Evolutionary conservation across 2,797 vertebrate species (phyloP).

Genomic region (Acestrorhynchus altus): DNA sequence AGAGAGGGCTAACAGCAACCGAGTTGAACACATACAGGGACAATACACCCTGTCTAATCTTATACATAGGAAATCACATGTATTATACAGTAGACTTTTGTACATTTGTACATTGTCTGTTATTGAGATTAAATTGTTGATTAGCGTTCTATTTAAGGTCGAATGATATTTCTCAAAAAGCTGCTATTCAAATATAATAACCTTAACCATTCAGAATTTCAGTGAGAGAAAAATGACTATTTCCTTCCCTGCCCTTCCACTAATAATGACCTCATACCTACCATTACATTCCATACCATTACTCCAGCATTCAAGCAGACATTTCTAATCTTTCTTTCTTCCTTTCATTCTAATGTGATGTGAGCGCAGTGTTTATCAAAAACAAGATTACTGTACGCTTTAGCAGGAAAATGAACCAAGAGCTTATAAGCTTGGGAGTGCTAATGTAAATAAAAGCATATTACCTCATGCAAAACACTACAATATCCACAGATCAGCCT

Average conservation of each 20-base stretch:
- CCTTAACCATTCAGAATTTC: neutral
- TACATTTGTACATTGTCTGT: too few relatives aligned
- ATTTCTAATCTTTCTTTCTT: constrained; percentile 3
- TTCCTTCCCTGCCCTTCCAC: neutral
- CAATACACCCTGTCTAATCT: too few relatives aligned
- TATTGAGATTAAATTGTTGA: too few relatives aligned
- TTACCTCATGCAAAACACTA: constrained; percentile 22
- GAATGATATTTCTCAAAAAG: neutral
- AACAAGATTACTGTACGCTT: constrained; percentile 7
- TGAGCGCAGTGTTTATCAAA: constrained; percentile 16
- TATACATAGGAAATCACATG: too few relatives aligned
- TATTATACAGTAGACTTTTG: too few relatives aligned
- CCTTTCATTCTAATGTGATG: constrained; percentile 3
- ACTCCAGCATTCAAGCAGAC: neutral
- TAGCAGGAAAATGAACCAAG: constrained; percentile 5
- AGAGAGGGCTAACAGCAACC: too few relatives aligned
- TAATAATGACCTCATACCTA: constrained; percentile 3
- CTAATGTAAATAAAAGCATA: constrained; percentile 33
- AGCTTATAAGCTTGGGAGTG: constrained; percentile 16
- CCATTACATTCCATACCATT: neutral
- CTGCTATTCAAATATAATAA: neutral
- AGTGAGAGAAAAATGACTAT: neutral
- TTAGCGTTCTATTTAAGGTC: too few relatives aligned
- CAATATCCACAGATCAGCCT: constrained; percentile 6
- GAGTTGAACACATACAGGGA: too few relatives aligned